Evolutionary conservation across 2,888 invertebrate species (phyloP), one percentile per base, ranked within the genome.

Genomic region (Cyclophora punctaria): DNA sequence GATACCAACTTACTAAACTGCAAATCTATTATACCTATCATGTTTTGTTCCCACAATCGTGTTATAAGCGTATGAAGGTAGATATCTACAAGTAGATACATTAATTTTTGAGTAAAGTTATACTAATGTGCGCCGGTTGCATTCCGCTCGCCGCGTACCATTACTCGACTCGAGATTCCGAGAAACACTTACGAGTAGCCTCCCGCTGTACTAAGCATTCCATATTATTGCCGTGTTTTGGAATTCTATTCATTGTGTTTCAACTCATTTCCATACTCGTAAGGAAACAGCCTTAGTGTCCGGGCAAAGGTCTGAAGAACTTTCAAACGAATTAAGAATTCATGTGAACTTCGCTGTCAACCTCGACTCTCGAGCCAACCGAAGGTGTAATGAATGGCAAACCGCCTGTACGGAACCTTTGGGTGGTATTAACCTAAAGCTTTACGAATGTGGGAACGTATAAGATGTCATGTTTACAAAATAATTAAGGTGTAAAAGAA

Each of bases 171-270:
- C 75, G 77, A 69, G 72, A 67, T 86, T 87, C 85, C 75, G 73
- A 83, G 86, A 86, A 86, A 79, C 69, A 74, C 59, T 73, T 79
- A 78, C 73, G 81, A 83, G 81, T 80, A 77, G 71, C 83, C 84
- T 84, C 78, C 76, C 72, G 84, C 84, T 84, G 74, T 85, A 83
- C 85, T 73, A 72, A 77, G 74, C 80, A 77, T 73, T 72, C 71
- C 67, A 72, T 70, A 75, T 78, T 81, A 80, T 77, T 80, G 77
- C 79, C 73, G 71, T 79, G 81, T 83, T 84, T 83, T 70, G 80
- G 78, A 83, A 83, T 83, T 79, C 75, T 83, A 76, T 74, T 80
- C 83, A 83, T 84, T 84, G 78, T 69, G 71, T 71, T 71, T 70
- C 73, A 72, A 69, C 75, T 80, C 75, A 78, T 80, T 83, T 78